Evolutionary conservation across 1,140 invertebrate genomes (phyloP).

Genomic region (Drosophila kanapiae): DNA sequence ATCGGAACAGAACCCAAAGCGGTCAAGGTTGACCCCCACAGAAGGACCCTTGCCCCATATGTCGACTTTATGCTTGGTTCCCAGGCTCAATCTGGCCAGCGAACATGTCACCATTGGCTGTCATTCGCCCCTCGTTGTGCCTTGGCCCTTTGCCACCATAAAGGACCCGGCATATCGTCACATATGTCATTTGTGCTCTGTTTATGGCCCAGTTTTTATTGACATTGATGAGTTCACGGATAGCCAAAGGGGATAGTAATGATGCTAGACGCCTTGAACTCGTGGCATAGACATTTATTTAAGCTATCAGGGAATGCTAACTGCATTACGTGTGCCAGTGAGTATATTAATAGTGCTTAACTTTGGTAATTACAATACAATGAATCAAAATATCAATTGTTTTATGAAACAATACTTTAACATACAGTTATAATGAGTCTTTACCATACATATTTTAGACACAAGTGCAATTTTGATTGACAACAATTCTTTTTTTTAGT

Average conservation of each 20-base stretch:
- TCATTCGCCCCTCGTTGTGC: background rate
- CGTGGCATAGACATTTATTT: slow-evolving; percentile 24
- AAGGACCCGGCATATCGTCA: slow-evolving; percentile 63
- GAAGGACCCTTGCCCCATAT: slow-evolving; percentile 12
- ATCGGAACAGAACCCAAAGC: slow-evolving; percentile 8
- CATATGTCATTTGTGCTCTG: slow-evolving; percentile 66
- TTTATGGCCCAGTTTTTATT: slow-evolving; percentile 68
- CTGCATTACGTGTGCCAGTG: background rate
- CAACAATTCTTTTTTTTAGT: too few species aligned
- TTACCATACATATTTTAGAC: background rate
- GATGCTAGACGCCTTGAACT: slow-evolving; percentile 13
- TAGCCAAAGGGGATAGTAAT: slow-evolving; percentile 5
- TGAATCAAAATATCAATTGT: background rate
- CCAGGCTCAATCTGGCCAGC: slow-evolving; percentile 23
- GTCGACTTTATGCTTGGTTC: slow-evolving; percentile 20
- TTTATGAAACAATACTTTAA: background rate
- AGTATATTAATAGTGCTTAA: slow-evolving; percentile 6
- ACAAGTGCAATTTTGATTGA: too few species aligned
- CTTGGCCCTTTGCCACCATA: slow-evolving; percentile 18
- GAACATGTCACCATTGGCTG: slow-evolving; percentile 15
- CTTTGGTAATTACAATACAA: slow-evolving; percentile 8
- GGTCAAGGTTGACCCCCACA: slow-evolving; percentile 37
- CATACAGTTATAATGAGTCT: background rate
- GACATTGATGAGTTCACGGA: slow-evolving; percentile 36
- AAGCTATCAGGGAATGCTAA: background rate